Evolutionary conservation across 2,888 invertebrate species (phyloP), one percentile per base, ranked within the genome.

Genomic region (Xestia rhomboidea): DNA sequence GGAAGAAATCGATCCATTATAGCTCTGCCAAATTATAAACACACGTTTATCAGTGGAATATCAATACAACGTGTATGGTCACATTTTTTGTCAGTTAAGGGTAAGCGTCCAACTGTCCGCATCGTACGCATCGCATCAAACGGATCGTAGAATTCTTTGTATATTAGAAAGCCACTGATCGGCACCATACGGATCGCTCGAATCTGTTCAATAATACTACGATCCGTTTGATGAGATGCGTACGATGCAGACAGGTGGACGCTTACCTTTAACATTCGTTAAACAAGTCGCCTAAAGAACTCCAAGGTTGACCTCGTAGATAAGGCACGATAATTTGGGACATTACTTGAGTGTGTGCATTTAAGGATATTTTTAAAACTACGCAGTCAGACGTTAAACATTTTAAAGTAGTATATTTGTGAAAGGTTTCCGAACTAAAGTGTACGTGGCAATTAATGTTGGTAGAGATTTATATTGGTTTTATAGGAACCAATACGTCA

Each of bases 261-360:
- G 34, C 34, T 34, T 34, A 34, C 34, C 34, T 34, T 34, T 34
- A 34, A 91, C 88, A 86, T 91, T 91, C 87, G 84, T 93, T 95
- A 95, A 95, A 95, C 93, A 96, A 93, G 93, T 91, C 94, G 91
- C 86, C 92, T 91, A 93, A 92, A 93, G 92, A 93, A 92, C 94
- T 93, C 92, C 96, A 96, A 96, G 96, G 96, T 91, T 95, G 94
- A 93, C 95, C 95, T 95, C 93, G 93, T 88, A 95, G 96, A 96
- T 96, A 96, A 95, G 91, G 85, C 87, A 89, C 88, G 95, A 96
- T 95, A 95, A 95, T 95, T 96, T 95, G 92, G 95, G 92, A 91
- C 93, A 93, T 93, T 90, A 91, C 88, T 91, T 91, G 91, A 88
- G 82, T 87, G 87, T 88, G 88, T 90, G 90, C 89, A 91, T 87